These are phyloP conservation scores for Halisarca cf. caerulea DNA, from an alignment of 37 sponge, comb jelly and placozoan genomes.

Conservation along the genomic window DNA sequence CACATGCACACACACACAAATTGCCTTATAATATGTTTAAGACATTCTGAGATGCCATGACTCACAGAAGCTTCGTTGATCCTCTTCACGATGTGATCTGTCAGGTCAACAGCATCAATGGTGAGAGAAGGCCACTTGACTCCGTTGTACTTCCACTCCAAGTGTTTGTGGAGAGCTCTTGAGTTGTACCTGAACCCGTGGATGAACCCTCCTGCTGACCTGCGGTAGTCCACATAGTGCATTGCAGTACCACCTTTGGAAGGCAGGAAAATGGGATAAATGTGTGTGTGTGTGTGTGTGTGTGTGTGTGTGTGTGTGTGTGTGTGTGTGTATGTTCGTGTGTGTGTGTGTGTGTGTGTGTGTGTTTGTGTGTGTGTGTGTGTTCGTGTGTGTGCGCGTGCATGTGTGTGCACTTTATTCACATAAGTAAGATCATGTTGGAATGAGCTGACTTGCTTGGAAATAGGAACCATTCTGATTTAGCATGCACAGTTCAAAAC, in stretches of 20 bases:
- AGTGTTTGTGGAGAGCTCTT: slow-evolving; percentile 68
- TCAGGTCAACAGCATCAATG: slow-evolving; percentile 52
- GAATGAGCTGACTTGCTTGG: no score
- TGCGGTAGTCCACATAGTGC: slow-evolving; percentile 79
- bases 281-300: not conserved
- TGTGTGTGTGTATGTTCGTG: not conserved
- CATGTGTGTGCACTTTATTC: no score
- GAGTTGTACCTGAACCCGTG: slow-evolving; percentile 95
- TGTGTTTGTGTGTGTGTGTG: no score
- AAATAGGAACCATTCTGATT: no score
- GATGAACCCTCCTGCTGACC: slow-evolving; percentile 98
- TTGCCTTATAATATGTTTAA: not conserved
- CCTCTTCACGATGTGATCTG: slow-evolving; percentile 69
- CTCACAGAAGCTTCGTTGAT: slow-evolving; percentile 94
- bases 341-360: not conserved
- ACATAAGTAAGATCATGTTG: no score
- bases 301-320: not conserved
- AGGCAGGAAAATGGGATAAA: not conserved
- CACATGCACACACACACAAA: no score
- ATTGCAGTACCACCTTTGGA: slow-evolving; percentile 71
- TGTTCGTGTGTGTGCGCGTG: no score
- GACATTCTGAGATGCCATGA: not conserved
- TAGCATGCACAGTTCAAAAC: no score
- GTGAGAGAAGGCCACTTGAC: slow-evolving; percentile 85
- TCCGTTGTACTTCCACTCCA: slow-evolving; percentile 84